Conservation (phyloP, 2,888 invertebrate species). For the Sinodicranocentrus sp. region DNA sequence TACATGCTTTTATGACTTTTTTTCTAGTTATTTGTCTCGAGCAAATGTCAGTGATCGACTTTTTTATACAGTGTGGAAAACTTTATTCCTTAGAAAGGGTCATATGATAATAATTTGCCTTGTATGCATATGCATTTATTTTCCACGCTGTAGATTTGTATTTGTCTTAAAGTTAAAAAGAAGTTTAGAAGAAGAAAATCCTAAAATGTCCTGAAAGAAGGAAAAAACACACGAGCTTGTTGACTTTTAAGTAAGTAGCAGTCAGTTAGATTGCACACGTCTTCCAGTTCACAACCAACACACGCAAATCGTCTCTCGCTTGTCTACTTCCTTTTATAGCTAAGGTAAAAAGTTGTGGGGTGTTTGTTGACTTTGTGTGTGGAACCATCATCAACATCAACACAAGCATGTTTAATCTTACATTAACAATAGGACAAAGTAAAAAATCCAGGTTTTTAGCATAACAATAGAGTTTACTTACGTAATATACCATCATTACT, state of each 20-base stretch:
- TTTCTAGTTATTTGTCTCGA: too few species aligned
- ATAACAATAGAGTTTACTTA: background rate
- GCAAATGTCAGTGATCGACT: slow-evolving; percentile 59
- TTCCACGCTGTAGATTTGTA: background rate
- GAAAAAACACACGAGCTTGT: slow-evolving; percentile 19
- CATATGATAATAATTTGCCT: background rate
- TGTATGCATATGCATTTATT: background rate
- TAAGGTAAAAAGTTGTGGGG: background rate
- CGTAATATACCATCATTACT: background rate
- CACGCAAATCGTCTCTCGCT: background rate
- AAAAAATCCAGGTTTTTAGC: background rate
- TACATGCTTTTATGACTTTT: too few species aligned
- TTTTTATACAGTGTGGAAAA: slow-evolving; percentile 5
- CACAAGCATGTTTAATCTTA: too few species aligned
- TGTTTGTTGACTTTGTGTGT: background rate
- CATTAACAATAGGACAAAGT: too few species aligned
- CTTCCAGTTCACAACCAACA: slow-evolving; percentile 56
- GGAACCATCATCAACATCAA: background rate
- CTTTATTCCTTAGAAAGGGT: too few species aligned
- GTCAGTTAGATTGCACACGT: slow-evolving; percentile 50
- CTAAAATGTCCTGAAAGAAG: slow-evolving; percentile 41
- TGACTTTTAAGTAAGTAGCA: background rate
- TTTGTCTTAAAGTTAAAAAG: background rate
- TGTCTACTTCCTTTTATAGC: slow-evolving; percentile 46
- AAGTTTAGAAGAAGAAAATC: slow-evolving; percentile 21